These are phyloP conservation scores for Crossaster papposus DNA, from an alignment of 53 echinoderm and acorn worm species.

Conservation along the genomic window DNA sequence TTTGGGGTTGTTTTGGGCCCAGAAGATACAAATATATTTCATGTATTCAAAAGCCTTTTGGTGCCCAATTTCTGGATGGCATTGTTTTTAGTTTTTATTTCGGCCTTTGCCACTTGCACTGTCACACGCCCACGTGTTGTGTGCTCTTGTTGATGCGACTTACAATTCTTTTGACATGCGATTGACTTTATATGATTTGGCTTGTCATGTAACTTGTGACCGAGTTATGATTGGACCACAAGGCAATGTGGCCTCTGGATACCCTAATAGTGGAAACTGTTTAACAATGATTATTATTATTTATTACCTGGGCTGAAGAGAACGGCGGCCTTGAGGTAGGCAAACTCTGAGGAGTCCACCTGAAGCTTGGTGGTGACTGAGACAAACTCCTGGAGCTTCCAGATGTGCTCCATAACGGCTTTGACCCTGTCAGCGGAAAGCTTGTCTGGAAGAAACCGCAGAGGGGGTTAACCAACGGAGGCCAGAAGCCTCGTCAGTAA, in stretches of 20 bases:
- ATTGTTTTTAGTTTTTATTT: no score
- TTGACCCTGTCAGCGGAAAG: conserved; percentile 98
- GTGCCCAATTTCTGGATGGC: no score
- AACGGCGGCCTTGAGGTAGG: conserved; percentile 95
- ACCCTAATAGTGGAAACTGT: background rate
- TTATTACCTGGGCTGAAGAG: conserved; percentile 95
- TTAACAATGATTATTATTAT: background rate
- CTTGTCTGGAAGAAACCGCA: conserved; percentile 73
- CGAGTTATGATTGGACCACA: background rate
- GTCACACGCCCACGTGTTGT: no score
- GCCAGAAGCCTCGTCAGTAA: background rate
- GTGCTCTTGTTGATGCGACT: no score
- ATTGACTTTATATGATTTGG: no score
- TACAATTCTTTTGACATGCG: background rate
- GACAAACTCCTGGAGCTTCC: conserved; percentile 99
- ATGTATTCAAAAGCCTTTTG: no score
- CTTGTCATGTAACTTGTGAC: no score
- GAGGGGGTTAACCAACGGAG: conserved; percentile 6
- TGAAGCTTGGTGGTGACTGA: conserved; percentile 83
- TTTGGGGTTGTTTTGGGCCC: no score
- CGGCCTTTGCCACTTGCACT: no score
- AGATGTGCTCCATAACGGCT: conserved; percentile 99
- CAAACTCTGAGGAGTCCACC: conserved; percentile 89
- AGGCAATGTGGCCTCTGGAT: background rate
- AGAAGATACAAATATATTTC: no score